Conservation (phyloP, 2,888 invertebrate genomes). For the Ichneumon xanthorius region DNA sequence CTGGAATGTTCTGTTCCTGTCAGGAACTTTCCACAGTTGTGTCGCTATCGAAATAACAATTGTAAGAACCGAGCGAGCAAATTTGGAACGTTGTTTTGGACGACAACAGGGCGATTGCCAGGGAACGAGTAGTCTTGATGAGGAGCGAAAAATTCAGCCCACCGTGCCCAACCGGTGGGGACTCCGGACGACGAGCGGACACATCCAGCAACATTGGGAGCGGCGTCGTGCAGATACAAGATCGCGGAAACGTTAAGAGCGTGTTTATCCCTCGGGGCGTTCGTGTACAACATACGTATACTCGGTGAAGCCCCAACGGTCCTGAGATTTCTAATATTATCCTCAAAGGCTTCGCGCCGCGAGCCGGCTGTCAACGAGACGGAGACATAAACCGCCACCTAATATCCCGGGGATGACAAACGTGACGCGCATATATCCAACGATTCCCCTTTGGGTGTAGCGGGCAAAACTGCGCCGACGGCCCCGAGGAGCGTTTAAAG, state of each 20-base stretch:
- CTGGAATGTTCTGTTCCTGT: not conserved
- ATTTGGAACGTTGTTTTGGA: not conserved
- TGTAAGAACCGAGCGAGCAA: not conserved
- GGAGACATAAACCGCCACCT: slow-evolving; percentile 77
- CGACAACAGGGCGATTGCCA: not conserved
- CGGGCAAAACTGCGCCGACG: slow-evolving; percentile 40
- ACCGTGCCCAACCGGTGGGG: not conserved
- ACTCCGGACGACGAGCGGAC: not conserved
- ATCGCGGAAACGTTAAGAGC: slow-evolving; percentile 77
- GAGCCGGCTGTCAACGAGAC: slow-evolving; percentile 69
- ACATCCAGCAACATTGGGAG: not conserved
- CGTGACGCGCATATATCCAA: slow-evolving; percentile 73
- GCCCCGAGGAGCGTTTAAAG: slow-evolving; percentile 51
- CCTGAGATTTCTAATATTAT: slow-evolving; percentile 73
- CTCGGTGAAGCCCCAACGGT: slow-evolving; percentile 30
- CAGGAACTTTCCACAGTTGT: not conserved
- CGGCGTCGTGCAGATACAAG: slow-evolving; percentile 39
- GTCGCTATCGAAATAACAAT: not conserved
- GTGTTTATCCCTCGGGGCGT: slow-evolving; percentile 73
- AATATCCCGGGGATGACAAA: slow-evolving; percentile 81
- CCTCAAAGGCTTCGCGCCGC: slow-evolving; percentile 68
- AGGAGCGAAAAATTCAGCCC: not conserved
- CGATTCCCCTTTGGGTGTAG: slow-evolving; percentile 68
- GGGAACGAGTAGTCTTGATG: too few relatives aligned
- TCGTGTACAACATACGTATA: slow-evolving; percentile 32